Evolutionary conservation across 53 echinoderm and acorn worm genomes (phyloP), one percentile per base, ranked within the genome.

Genomic region (Henricia sp.): DNA sequence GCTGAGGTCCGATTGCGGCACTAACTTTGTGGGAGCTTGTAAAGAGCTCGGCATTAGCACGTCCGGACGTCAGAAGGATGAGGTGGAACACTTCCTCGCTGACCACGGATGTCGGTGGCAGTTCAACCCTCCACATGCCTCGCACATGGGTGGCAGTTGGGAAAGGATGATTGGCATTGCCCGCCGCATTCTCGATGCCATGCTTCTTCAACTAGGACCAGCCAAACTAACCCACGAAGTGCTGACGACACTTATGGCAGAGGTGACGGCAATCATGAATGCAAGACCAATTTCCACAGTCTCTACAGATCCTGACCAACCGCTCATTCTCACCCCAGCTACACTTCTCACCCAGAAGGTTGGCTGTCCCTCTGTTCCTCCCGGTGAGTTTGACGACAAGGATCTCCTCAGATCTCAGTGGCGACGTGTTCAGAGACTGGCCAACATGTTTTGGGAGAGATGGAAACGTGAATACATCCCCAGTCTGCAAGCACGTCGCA

Each of bases 61-160:
- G n/a, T n/a, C n/a, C n/a, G n/a, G n/a, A n/a, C n/a, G n/a, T n/a
- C n/a, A n/a, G n/a, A n/a, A n/a, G n/a, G n/a, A n/a, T n/a, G n/a
- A n/a, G n/a, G n/a, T n/a, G n/a, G n/a, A n/a, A n/a, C n/a, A n/a
- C n/a, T n/a, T n/a, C n/a, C n/a, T n/a, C n/a, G n/a, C n/a, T n/a
- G n/a, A n/a, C n/a, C n/a, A n/a, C n/a, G n/a, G 66, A 5, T 85
- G 73, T 8, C 13, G 20, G 0, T 87, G 87, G 87, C 30, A 48
- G 65, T 72, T 87, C 50, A 87, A 87, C 41, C 87, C 87, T 51
- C 82, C 78, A 5, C 67, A 80, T 41, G 35, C 87, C 20, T 82
- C 87, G 13, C 80, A 87, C 63, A 87, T 87, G 87, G 78, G 87
- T 2, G 87, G 87, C n/a, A 37, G 35, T 12, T 87, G 87, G 87